phyloP scores from a whole-genome alignment of 2,888 invertebrate species.

The Boloria selene region DNA sequence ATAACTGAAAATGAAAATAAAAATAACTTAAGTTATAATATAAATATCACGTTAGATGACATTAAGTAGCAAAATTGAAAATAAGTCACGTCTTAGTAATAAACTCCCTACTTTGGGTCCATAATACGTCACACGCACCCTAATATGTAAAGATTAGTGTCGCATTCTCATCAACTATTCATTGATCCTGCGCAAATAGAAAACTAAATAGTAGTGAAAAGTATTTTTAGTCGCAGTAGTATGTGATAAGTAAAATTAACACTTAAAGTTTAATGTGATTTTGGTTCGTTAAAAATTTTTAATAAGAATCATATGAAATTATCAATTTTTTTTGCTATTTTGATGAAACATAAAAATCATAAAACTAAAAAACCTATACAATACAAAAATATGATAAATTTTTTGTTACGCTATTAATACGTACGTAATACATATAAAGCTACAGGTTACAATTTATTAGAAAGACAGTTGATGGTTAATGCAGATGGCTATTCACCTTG shows the following conservation, averaged over 20 bases:
- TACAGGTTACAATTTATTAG: too few species aligned
- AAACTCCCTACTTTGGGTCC: slow-evolving; percentile 23
- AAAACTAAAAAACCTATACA: too few species aligned
- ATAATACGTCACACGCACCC: slow-evolving; percentile 32
- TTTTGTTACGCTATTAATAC: too few species aligned
- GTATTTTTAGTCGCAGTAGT: not conserved
- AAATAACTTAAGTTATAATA: not conserved
- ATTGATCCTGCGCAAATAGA: slow-evolving; percentile 24
- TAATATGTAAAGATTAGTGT: slow-evolving; percentile 36
- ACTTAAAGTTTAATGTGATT: too few species aligned
- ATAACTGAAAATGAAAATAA: not conserved
- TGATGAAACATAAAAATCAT: too few species aligned
- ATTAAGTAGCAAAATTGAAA: slow-evolving; percentile 16
- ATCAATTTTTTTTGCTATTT: too few species aligned
- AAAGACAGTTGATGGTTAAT: too few species aligned
- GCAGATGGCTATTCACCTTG: slow-evolving; percentile 31
- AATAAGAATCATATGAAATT: too few species aligned
- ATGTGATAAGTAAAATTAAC: too few species aligned
- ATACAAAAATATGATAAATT: too few species aligned
- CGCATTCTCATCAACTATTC: slow-evolving; percentile 34
- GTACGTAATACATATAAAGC: too few species aligned
- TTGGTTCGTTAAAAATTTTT: too few species aligned
- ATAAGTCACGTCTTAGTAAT: slow-evolving; percentile 33
- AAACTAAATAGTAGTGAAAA: slow-evolving; percentile 18
- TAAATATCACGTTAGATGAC: slow-evolving; percentile 4